A percentile compares a stretch with the other conserved stretches of the same genome.
Conservation (phyloP, 2,113 vertebrate genomes). For the Coracopsis vasa region DNA sequence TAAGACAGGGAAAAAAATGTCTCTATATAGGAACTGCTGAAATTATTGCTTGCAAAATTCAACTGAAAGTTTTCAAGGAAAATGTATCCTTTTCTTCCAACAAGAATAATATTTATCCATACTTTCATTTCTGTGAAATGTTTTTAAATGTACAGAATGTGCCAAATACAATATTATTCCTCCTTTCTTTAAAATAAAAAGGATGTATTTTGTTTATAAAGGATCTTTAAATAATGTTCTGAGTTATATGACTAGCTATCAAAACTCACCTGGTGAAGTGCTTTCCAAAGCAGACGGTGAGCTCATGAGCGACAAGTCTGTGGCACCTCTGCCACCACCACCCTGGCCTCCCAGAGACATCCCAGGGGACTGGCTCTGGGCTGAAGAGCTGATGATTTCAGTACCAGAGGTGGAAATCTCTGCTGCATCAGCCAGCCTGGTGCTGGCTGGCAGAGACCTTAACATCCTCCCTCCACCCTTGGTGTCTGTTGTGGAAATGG, state of each 20-base stretch:
- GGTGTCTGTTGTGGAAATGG: constrained; percentile 74
- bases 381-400: not conserved
- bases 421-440: not conserved
- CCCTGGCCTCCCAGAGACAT: not conserved
- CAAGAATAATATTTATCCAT: constrained; percentile 68
- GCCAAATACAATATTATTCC: constrained; percentile 64
- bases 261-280: constrained; percentile 22
- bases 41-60: constrained; percentile 34
- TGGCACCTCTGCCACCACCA: not conserved
- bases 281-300: not conserved
- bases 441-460: constrained; percentile 75
- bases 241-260: not conserved
- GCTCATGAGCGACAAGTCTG: not conserved
- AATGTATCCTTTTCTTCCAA: constrained; percentile 24
- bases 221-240: constrained; percentile 40
- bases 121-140: constrained; percentile 58
- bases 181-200: constrained; percentile 61
- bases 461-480: constrained; percentile 78
- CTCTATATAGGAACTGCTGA: not conserved
- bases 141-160: constrained; percentile 39
- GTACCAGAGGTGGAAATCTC: not conserved
- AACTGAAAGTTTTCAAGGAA: constrained; percentile 43
- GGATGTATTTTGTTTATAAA: constrained; percentile 46
- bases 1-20: not conserved
- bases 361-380: not conserved